These are phyloP conservation scores for Tupaia chinensis DNA, from an alignment of 2,113 vertebrate species.

Conservation along the genomic window DNA sequence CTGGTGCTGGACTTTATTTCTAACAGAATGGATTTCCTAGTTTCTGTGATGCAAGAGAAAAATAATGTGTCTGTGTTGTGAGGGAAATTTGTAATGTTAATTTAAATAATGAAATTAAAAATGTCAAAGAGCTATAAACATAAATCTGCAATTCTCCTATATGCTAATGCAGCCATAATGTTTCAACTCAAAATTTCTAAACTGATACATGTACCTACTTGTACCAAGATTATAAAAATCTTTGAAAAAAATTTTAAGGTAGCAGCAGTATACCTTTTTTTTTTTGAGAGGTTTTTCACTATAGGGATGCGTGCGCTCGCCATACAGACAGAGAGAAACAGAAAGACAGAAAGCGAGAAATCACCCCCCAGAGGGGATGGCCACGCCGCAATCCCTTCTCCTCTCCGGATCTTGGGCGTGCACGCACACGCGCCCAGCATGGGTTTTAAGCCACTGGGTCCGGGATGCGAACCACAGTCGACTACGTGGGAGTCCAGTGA, in stretches of 20 bases:
- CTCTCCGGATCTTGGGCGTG: no score
- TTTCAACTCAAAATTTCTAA: slow-evolving; percentile 40
- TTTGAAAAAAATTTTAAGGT: background rate
- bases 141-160: background rate
- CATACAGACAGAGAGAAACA: no score
- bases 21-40: background rate
- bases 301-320: no score
- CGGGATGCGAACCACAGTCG: no score
- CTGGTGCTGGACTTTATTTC: background rate
- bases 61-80: background rate
- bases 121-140: background rate
- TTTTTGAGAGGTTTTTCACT: no score
- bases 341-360: no score
- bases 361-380: no score
- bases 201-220: background rate
- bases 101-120: background rate
- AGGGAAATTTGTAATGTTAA: background rate
- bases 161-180: background rate
- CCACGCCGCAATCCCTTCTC: no score
- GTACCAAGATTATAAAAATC: slow-evolving; percentile 10
- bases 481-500: no score
- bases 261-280: slow-evolving; percentile 37
- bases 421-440: no score
- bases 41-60: slow-evolving; percentile 2
- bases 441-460: no score